A percentile compares a stretch with the other conserved stretches of the same genome.
Conservation (phyloP, 2,797 vertebrate species). For the Atherinosoma microstoma region DNA sequence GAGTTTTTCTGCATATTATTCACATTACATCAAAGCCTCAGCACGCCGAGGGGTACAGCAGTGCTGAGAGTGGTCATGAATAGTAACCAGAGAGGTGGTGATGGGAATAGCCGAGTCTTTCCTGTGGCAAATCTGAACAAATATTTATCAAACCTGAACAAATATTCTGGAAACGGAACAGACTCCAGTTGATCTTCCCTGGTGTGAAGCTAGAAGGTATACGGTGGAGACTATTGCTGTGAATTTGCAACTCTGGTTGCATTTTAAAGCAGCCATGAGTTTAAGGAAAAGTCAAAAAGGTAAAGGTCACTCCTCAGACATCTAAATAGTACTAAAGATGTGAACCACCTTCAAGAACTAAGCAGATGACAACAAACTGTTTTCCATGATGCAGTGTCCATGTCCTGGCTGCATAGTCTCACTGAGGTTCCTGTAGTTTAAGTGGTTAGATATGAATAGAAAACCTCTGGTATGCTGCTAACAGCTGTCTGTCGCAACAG, state of each 20-base stretch:
- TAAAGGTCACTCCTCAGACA: conserved; percentile 50
- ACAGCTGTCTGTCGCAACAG: conserved; percentile 49
- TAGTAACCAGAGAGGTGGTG: conserved; percentile 64
- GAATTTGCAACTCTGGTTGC: conserved; percentile 59
- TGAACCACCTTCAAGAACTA: conserved; percentile 55
- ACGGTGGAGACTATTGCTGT: conserved; percentile 74
- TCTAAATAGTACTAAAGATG: conserved; percentile 47
- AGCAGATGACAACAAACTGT: conserved; percentile 47
- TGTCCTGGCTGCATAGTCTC: conserved; percentile 73
- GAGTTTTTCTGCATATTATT: conserved; percentile 75
- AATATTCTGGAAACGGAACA: conserved; percentile 53
- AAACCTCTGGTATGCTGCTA: conserved; percentile 65
- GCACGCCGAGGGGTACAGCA: conserved; percentile 61
- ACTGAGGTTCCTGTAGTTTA: conserved; percentile 72
- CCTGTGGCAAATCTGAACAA: conserved; percentile 68
- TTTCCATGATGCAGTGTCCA: conserved; percentile 29
- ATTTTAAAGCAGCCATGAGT: conserved; percentile 40
- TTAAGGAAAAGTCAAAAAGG: conserved; percentile 57
- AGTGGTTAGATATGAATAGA: conserved; percentile 62
- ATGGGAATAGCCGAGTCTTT: conserved; percentile 61
- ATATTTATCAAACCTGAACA: conserved; percentile 61
- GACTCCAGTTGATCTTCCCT: conserved; percentile 60
- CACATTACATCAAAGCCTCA: conserved; percentile 76
- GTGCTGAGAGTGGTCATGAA: conserved; percentile 68
- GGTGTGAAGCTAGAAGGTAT: conserved; percentile 57